phyloP scores from a whole-genome alignment of 2,797 vertebrate species.

The Gymnocypris eckloni region DNA sequence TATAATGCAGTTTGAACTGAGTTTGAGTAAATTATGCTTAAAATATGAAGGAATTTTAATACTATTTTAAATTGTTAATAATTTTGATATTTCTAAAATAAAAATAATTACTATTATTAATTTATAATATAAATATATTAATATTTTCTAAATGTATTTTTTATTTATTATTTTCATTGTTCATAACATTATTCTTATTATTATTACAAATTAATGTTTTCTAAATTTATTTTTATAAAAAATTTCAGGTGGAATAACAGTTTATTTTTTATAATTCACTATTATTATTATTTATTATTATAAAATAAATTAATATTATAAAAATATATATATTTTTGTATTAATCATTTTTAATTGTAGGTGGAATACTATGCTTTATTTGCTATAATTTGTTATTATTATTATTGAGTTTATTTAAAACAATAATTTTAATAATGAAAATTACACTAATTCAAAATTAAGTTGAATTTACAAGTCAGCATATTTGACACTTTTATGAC shows the following conservation, averaged over 20 bases:
- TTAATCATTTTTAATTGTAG: too few relatives aligned
- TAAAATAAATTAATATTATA: not conserved
- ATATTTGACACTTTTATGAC: not conserved
- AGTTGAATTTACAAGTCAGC: not conserved
- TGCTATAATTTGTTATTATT: not conserved
- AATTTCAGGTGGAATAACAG: not conserved
- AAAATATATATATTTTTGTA: not conserved
- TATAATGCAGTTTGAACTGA: not conserved
- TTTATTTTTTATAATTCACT: not conserved
- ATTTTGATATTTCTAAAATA: not conserved
- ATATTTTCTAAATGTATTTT: not conserved
- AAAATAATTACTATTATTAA: not conserved
- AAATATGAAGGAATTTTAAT: not conserved
- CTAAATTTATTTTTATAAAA: not conserved
- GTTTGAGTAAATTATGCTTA: not conserved
- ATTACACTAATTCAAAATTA: not conserved
- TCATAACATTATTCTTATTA: not conserved
- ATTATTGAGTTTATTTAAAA: too few relatives aligned
- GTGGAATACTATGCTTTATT: too few relatives aligned
- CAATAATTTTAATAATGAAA: not conserved
- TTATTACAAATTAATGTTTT: not conserved
- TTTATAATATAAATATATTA: not conserved
- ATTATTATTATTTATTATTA: not conserved
- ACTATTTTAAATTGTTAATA: not conserved
- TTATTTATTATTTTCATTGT: not conserved